Evolutionary conservation across 2,797 vertebrate species (phyloP).

Genomic region (Scarus forsteni): DNA sequence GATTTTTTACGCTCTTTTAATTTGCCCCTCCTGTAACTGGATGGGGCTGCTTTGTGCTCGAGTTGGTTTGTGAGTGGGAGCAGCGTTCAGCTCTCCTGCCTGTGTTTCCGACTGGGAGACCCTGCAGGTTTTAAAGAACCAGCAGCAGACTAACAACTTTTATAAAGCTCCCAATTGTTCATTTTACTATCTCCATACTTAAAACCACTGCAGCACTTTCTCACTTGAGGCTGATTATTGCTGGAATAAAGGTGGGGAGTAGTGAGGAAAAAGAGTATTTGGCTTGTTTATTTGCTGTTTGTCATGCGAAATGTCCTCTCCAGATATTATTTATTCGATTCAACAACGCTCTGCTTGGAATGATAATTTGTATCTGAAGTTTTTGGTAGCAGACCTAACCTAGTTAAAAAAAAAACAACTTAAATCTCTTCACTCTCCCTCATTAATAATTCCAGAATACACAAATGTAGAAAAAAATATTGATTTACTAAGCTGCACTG

Average conservation of each 20-base stretch:
- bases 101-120: slow-evolving; percentile 20
- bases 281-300: slow-evolving; percentile 10
- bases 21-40: slow-evolving; percentile 74
- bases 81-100: slow-evolving; percentile 33
- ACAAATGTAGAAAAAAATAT: background rate
- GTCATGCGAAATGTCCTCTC: background rate
- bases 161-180: background rate
- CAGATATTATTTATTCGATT: background rate
- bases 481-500: background rate
- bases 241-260: background rate
- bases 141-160: slow-evolving; percentile 22
- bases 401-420: background rate
- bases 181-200: background rate
- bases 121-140: slow-evolving; percentile 26
- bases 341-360: background rate
- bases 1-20: slow-evolving; percentile 81
- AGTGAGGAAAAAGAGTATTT: too few relatives aligned
- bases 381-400: background rate
- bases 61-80: slow-evolving; percentile 65
- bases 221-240: background rate
- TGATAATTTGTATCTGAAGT: background rate
- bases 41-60: slow-evolving; percentile 69
- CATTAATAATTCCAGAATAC: background rate
- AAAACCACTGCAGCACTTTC: too few relatives aligned
- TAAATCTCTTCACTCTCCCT: background rate